Percentiles rank a stretch among this genome's conserved stretches.
phyloP scores from a whole-genome alignment of 2,888 invertebrate species.

The Salticus scenicus region DNA sequence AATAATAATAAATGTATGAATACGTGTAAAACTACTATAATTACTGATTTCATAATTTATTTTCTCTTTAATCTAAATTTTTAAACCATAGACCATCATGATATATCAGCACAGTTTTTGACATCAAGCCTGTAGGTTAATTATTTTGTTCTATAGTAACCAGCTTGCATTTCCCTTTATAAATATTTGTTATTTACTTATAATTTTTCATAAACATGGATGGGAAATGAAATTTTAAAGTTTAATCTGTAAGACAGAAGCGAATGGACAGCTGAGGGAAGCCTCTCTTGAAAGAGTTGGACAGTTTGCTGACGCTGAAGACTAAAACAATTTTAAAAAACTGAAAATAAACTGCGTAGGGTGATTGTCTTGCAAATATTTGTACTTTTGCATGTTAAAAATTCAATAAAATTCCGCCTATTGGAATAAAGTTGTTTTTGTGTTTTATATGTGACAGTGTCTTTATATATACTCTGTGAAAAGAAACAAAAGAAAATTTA shows the following conservation, averaged over 20 bases:
- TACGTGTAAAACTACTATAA: background rate
- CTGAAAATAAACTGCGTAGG: constrained; percentile 67
- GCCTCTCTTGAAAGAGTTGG: constrained; percentile 47
- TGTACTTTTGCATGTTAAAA: constrained; percentile 70
- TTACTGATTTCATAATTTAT: background rate
- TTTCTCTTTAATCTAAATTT: background rate
- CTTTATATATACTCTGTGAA: too few species aligned
- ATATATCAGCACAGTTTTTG: background rate
- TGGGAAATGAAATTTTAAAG: constrained; percentile 11
- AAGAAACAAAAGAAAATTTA: too few species aligned
- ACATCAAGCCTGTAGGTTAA: background rate
- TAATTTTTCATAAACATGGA: background rate
- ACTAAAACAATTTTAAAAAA: constrained; percentile 21
- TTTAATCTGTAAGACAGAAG: constrained; percentile 44
- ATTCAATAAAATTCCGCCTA: constrained; percentile 70
- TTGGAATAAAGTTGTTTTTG: constrained; percentile 48
- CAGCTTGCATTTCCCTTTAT: constrained; percentile 27
- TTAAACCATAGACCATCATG: background rate
- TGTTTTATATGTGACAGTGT: background rate
- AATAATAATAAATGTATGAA: background rate
- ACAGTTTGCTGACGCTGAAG: constrained; percentile 58
- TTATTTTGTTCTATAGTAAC: constrained; percentile 14
- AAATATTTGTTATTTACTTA: constrained; percentile 13
- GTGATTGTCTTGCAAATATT: constrained; percentile 70
- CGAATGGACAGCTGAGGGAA: constrained; percentile 32